A percentile compares a stretch with the other conserved stretches of the same genome.
phyloP scores from a whole-genome alignment of 2,797 vertebrate genomes.

The Crocidura indochinensis region DNA sequence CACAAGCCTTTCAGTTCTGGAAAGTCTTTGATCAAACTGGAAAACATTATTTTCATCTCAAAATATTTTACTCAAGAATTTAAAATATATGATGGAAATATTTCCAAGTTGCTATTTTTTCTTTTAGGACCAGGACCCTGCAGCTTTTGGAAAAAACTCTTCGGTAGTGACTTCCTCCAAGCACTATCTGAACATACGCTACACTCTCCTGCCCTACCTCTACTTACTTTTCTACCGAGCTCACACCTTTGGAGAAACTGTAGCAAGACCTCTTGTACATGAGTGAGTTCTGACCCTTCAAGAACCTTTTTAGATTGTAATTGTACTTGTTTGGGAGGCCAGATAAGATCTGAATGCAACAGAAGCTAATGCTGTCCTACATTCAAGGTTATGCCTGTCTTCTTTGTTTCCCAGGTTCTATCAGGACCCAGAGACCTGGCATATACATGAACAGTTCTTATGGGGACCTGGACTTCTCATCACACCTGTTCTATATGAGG shows the following conservation, averaged over 20 bases:
- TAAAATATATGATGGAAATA: background rate
- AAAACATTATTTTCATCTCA: background rate
- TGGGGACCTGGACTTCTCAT: slow-evolving; percentile 97
- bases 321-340: no score
- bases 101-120: background rate
- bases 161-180: slow-evolving; percentile 92
- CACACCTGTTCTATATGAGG: slow-evolving; percentile 95
- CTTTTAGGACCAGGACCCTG: slow-evolving; percentile 96
- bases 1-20: background rate
- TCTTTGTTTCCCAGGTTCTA: slow-evolving; percentile 92
- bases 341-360: background rate
- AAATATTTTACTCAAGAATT: background rate
- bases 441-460: slow-evolving; percentile 95
- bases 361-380: background rate
- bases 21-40: background rate
- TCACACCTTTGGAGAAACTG: slow-evolving; percentile 93
- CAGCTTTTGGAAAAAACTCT: slow-evolving; percentile 91
- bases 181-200: slow-evolving; percentile 95
- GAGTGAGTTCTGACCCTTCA: slow-evolving; percentile 92
- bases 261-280: slow-evolving; percentile 94
- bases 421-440: slow-evolving; percentile 93
- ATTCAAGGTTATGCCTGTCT: background rate
- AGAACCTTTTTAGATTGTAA: background rate
- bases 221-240: slow-evolving; percentile 97
- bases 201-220: slow-evolving; percentile 96